Conservation (phyloP, 1,140 invertebrate species). For the Agrilus planipennis region DNA sequence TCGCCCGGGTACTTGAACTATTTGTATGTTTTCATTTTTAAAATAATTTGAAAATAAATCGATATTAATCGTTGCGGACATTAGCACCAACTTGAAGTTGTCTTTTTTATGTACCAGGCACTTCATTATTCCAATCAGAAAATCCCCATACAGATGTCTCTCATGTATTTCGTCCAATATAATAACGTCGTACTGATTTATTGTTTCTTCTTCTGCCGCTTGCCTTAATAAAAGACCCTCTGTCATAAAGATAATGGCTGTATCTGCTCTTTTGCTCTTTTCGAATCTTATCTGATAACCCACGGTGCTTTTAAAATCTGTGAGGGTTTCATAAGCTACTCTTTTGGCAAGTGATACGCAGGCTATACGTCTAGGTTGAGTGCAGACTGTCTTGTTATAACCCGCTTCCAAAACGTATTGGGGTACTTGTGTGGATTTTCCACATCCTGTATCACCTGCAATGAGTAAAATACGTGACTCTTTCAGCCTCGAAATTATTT, state of each 20-base stretch:
- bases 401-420: slow-evolving; percentile 76
- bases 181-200: slow-evolving; percentile 70
- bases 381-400: slow-evolving; percentile 87
- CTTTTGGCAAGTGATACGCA: slow-evolving; percentile 89
- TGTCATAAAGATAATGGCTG: slow-evolving; percentile 91
- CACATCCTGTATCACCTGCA: slow-evolving; percentile 87
- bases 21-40: slow-evolving; percentile 58
- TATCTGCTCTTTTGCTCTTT: slow-evolving; percentile 76
- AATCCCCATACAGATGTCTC: slow-evolving; percentile 89
- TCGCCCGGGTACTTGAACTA: slow-evolving; percentile 88
- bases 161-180: slow-evolving; percentile 95
- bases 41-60: slow-evolving; percentile 88
- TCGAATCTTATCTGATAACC: slow-evolving; percentile 98
- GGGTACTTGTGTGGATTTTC: slow-evolving; percentile 95
- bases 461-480: slow-evolving; percentile 24
- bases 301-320: slow-evolving; percentile 74
- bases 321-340: slow-evolving; percentile 86
- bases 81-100: slow-evolving; percentile 86
- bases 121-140: slow-evolving; percentile 45
- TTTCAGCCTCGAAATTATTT: slow-evolving; percentile 38
- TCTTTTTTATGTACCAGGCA: slow-evolving; percentile 59
- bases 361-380: slow-evolving; percentile 90
- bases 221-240: slow-evolving; percentile 90
- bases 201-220: slow-evolving; percentile 43
- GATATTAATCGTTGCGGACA: slow-evolving; percentile 99